Evolutionary conservation across 2,797 vertebrate species (phyloP).

Genomic region (Chromobotia macracanthus): DNA sequence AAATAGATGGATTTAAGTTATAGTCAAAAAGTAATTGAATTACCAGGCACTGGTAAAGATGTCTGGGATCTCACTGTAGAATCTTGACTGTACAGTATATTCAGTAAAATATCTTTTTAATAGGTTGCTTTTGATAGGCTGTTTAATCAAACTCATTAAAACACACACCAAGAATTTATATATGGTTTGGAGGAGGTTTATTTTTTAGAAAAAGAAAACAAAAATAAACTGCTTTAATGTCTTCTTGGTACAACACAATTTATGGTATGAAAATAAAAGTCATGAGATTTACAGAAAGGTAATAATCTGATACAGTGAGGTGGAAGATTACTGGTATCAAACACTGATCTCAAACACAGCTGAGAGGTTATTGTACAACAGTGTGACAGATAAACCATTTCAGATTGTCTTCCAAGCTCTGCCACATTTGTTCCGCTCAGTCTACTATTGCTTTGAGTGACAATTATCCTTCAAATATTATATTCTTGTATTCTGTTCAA

Average conservation of each 20-base stretch:
- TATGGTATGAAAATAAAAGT: constrained; percentile 20
- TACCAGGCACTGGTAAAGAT: too few relatives aligned
- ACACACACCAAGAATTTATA: background rate
- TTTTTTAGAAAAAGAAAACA: constrained; percentile 35
- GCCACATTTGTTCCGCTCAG: background rate
- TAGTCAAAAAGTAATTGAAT: too few relatives aligned
- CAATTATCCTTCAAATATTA: too few relatives aligned
- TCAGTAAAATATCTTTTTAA: background rate
- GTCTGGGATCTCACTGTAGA: too few relatives aligned
- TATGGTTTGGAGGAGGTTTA: constrained; percentile 7
- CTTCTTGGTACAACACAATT: constrained; percentile 21
- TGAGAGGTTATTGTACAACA: constrained; percentile 37
- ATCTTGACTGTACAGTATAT: too few relatives aligned
- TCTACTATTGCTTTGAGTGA: constrained; percentile 35
- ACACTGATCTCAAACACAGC: constrained; percentile 59
- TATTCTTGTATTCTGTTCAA: too few relatives aligned
- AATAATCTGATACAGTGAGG: constrained; percentile 27
- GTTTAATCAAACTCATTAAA: constrained; percentile 5
- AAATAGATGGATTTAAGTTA: too few relatives aligned
- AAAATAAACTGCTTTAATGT: constrained; percentile 39
- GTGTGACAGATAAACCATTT: constrained; percentile 20
- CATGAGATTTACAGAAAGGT: constrained; percentile 16
- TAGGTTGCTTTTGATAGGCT: background rate
- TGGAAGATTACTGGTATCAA: constrained; percentile 30
- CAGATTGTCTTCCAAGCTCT: constrained; percentile 29